A percentile compares a stretch with the other conserved stretches of the same genome.
Conservation (phyloP, 2,113 vertebrate genomes). For the Phocoena phocoena region DNA sequence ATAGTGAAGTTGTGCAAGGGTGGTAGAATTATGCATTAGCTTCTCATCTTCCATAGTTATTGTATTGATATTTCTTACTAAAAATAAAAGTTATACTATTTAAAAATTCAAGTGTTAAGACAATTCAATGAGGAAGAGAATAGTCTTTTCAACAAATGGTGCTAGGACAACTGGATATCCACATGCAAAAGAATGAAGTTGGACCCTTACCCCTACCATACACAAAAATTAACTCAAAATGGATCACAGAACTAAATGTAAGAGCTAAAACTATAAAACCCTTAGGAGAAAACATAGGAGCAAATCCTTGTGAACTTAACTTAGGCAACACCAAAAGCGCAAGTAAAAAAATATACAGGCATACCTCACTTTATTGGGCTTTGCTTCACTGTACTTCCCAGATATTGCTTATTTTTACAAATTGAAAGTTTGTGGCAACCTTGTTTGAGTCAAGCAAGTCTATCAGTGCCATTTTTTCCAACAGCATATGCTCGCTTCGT, state of each 20-base stretch:
- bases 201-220: background rate
- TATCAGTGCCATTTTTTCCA: no score
- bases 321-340: background rate
- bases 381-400: no score
- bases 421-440: no score
- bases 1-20: background rate
- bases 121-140: background rate
- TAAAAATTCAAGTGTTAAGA: background rate
- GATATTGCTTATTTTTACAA: no score
- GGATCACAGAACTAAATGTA: background rate
- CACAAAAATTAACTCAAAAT: background rate
- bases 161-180: background rate
- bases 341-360: background rate
- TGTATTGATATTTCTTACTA: background rate
- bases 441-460: no score
- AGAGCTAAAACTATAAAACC: background rate
- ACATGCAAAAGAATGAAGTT: background rate
- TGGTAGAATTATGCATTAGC: background rate
- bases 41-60: background rate
- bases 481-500: no score
- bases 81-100: conserved; percentile 6
- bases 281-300: background rate
- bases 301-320: background rate
- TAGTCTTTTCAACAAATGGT: background rate
- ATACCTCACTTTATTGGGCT: no score